Conservation (phyloP, 2,797 vertebrate species). For the Tapirus indicus region DNA sequence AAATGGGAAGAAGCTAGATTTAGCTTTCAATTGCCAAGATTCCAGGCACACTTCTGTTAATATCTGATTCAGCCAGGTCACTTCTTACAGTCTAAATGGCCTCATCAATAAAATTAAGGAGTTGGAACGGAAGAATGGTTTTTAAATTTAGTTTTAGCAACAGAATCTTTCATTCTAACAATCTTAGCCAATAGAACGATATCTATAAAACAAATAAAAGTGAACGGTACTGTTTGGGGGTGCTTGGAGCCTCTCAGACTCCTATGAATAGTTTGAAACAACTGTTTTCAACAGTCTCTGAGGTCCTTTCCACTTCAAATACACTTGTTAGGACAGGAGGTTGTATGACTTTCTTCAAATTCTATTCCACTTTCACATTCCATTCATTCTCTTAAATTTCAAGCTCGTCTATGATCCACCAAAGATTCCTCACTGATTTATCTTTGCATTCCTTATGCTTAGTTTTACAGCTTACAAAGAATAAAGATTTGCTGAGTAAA, state of each 20-base stretch:
- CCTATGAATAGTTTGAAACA: not conserved
- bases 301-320: constrained; percentile 1
- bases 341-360: not conserved
- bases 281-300: not conserved
- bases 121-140: not conserved
- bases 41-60: not conserved
- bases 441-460: not conserved
- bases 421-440: not conserved
- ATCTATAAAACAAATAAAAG: constrained; percentile 19
- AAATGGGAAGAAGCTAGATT: not conserved
- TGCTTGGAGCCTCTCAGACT: not conserved
- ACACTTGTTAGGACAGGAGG: not conserved
- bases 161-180: constrained; percentile 20
- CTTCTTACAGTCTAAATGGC: not conserved
- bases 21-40: constrained; percentile 19
- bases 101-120: constrained; percentile 52
- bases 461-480: not conserved
- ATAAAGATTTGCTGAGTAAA: constrained; percentile 22
- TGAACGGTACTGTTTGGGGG: not conserved
- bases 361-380: not conserved
- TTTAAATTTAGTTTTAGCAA: constrained; percentile 13
- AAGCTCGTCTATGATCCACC: not conserved
- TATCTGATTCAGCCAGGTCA: constrained; percentile 22
- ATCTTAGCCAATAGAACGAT: not conserved
- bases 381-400: not conserved